Base-by-base conservation (phyloP, 2,113 vertebrate genomes). In the Carassius auratus region DNA sequence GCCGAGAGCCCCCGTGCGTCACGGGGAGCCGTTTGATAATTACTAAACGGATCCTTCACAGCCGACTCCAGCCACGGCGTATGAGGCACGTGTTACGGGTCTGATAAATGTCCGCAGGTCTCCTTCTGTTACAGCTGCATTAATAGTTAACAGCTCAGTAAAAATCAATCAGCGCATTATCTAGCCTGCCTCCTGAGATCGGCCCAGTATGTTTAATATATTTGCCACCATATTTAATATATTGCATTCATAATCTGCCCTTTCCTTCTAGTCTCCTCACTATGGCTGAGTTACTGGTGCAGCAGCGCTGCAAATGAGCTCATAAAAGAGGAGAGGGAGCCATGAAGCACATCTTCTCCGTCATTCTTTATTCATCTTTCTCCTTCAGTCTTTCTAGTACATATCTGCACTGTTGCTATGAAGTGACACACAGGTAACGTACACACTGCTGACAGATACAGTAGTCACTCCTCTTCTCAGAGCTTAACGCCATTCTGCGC, bases 141-240 rank as follows among this genome's bases (percentile, higher is more conserved):
- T 92, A 92, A 90, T 89, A 91, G 83, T 91, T 90, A 91, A 91
- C 42, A 62, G 86, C 87, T 88, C 82, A 88, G 84, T 90, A 90
- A 91, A 90, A 92, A 93, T 92, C 90, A 91, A 93, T 93, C 90
- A 90, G 68, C n/a, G 86, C 86, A 89, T 93, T 90, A 92, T 93
- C 89, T 87, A 87, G 88, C 87, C 91, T 87, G 89, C 90, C 91
- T 90, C 83, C 76, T 85, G 89, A 92, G 91, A 92, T 90, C 84
- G 84, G 21, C 86, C 86, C 91, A 81, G 89, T 90, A 88, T 85
- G 83, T 89, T 92, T 92, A 83, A 83, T 83, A 71, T 83, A 83
- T 83, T 73, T 83, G 74, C 69, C 85, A 82, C 68, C 50, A 84
- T 83, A 71, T 89, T 92, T 93, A 90, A 94, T 94, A 93, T 92